Conservation (phyloP, 2,113 vertebrate species). For the Passer domesticus region DNA sequence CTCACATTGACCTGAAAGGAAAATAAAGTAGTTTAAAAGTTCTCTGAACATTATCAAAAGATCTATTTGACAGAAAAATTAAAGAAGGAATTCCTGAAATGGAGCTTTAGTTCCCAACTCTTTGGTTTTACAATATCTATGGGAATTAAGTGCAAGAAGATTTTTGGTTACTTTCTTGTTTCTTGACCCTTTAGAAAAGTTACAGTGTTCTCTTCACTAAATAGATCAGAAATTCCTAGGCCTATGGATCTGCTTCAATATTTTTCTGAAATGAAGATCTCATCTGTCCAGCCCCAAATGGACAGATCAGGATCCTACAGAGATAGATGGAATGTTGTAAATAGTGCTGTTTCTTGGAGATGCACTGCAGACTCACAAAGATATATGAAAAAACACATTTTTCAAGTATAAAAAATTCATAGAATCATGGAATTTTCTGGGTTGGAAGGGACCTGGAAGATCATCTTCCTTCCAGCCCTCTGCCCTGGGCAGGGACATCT, state of each 20-base stretch:
- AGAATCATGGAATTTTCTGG: background rate
- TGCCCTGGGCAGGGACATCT: background rate
- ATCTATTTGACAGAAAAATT: slow-evolving; percentile 64
- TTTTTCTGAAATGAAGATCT: background rate
- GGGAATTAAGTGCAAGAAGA: slow-evolving; percentile 47
- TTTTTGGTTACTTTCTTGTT: slow-evolving; percentile 10
- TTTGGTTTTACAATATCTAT: slow-evolving; percentile 43
- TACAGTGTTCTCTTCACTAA: background rate
- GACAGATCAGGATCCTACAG: background rate
- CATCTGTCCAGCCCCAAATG: background rate
- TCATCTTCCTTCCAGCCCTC: background rate
- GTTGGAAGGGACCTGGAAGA: background rate
- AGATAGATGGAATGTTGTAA: background rate
- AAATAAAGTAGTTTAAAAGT: slow-evolving; percentile 62
- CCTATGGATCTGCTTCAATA: background rate
- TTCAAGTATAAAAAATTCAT: background rate
- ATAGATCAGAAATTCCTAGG: background rate
- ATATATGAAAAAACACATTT: background rate
- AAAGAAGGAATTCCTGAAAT: slow-evolving; percentile 57
- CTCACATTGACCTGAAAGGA: slow-evolving; percentile 71
- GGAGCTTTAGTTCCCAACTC: slow-evolving; percentile 33
- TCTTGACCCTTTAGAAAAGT: slow-evolving; percentile 44
- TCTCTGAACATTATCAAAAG: slow-evolving; percentile 74
- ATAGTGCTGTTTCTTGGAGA: background rate
- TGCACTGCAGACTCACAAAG: background rate